A percentile compares a stretch with the other conserved stretches of the same genome.
Evolutionary conservation across 2,797 vertebrate genomes (phyloP).

Genomic region (Miichthys miiuy): DNA sequence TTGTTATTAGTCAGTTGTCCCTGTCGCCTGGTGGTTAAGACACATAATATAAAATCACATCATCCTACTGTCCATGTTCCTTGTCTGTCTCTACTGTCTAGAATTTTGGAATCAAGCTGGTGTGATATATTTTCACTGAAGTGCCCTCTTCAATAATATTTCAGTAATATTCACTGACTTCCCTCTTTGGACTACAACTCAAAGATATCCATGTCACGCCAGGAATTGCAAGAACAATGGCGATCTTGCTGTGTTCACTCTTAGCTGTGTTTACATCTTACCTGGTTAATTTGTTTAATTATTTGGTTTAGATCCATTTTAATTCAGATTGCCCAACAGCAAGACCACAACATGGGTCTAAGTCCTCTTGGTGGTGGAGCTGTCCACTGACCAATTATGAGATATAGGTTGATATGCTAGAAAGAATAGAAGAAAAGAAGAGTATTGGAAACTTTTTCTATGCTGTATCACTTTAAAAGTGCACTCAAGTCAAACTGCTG

Average conservation of each 20-base stretch:
- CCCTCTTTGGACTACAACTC: not conserved
- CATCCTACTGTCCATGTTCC: not conserved
- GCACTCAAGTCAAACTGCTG: not conserved
- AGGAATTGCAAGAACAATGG: not conserved
- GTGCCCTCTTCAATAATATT: not conserved
- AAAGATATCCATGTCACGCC: not conserved
- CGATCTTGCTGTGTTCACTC: not conserved
- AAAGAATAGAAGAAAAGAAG: no score
- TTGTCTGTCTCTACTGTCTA: not conserved
- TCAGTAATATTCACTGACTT: not conserved
- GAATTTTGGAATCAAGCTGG: not conserved
- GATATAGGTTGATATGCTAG: no score
- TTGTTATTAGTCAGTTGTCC: not conserved
- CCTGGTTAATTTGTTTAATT: not conserved
- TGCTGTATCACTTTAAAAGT: not conserved
- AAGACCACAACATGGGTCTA: not conserved
- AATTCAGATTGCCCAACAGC: not conserved
- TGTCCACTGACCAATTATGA: not conserved
- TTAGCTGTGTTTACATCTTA: not conserved
- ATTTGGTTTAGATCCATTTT: not conserved
- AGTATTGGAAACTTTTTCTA: not conserved
- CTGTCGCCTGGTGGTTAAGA: not conserved
- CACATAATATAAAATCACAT: not conserved
- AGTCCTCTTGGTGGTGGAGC: not conserved
- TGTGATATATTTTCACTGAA: not conserved